These are phyloP conservation scores for Myrmecobius fasciatus DNA, from an alignment of 2,113 vertebrate genomes.

Conservation along the genomic window DNA sequence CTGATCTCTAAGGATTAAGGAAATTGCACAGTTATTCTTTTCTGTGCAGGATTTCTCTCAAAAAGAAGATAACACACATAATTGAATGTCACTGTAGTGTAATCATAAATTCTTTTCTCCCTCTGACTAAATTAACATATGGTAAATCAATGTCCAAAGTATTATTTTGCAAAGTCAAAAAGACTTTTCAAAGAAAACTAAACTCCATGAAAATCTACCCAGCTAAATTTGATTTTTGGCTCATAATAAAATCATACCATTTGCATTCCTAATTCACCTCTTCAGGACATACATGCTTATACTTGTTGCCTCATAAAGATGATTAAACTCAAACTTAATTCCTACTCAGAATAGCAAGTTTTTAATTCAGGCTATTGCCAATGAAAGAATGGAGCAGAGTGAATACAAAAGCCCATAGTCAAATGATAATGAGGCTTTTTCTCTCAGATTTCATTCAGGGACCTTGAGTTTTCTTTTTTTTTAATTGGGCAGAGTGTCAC, in stretches of 20 bases:
- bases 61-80: conserved; percentile 23
- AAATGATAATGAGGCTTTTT: conserved; percentile 65
- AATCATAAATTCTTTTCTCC: conserved; percentile 50
- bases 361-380: conserved; percentile 65
- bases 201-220: conserved; percentile 57
- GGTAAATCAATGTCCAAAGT: conserved; percentile 53
- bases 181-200: conserved; percentile 71
- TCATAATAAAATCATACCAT: conserved; percentile 74
- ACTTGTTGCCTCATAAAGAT: conserved; percentile 61
- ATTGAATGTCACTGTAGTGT: neutral
- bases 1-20: neutral
- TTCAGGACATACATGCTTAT: conserved; percentile 43
- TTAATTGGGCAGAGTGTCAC: conserved; percentile 58
- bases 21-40: conserved; percentile 12
- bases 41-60: neutral
- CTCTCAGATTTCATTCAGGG: conserved; percentile 41
- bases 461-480: conserved; percentile 65
- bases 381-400: conserved; percentile 61
- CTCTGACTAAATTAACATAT: conserved; percentile 39
- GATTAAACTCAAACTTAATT: conserved; percentile 74
- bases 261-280: conserved; percentile 68
- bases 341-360: conserved; percentile 74
- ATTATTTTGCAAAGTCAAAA: conserved; percentile 57
- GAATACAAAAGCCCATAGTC: conserved; percentile 59
- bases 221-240: conserved; percentile 71